Evolutionary conservation across 30 jellyfish, hydroid and myxozoan genomes (phyloP), one percentile per base, ranked within the genome.

Genomic region (Cassiopea andromeda): DNA sequence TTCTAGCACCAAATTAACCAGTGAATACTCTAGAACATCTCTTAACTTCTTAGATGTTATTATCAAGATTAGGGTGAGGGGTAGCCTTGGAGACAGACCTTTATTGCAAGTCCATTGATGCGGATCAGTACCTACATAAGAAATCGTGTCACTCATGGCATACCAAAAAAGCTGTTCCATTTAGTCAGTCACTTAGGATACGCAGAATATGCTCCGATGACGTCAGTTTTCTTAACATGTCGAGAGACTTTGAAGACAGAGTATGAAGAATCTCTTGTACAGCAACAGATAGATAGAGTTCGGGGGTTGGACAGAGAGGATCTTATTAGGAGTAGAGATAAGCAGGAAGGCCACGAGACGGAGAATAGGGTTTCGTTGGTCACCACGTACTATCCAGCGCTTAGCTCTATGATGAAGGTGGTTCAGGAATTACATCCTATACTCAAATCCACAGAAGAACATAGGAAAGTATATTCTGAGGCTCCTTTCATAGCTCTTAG

Each of bases 331-430:
- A 2, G 38, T 64, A 75, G 38, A 10, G 46, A 54, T 43, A 75
- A 38, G 27, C 7, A 38, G 44, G 46, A 75, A 3, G 83, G 47
- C 38, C 38, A 27, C 14, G 83, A 54, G 18, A 38, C 38, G 69
- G 38, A 14, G 7, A 44, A 10, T 43, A 44, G 83, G 68, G 69
- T 75, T 38, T 69, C 83, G 27, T 64, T 64, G 43, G 15, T 17
- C 43, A 18, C 80, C 7, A 59, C 89, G 61, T 81, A n/a, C 80
- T 67, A 81, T 67, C 67, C 80, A 43, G 60, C 79, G 46, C 89
- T 81, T 59, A 44, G 38, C 44, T 10, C n/a, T 17, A 18, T 81
- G n/a, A 81, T 68, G 70, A 81, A 7, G 7, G 70, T 81, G 50
- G 64, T 47, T 14, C 60, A 43, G 69, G 19, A 8, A 61, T 81